phyloP scores from a whole-genome alignment of 2,888 invertebrate species.

The Rutpela maculata region DNA sequence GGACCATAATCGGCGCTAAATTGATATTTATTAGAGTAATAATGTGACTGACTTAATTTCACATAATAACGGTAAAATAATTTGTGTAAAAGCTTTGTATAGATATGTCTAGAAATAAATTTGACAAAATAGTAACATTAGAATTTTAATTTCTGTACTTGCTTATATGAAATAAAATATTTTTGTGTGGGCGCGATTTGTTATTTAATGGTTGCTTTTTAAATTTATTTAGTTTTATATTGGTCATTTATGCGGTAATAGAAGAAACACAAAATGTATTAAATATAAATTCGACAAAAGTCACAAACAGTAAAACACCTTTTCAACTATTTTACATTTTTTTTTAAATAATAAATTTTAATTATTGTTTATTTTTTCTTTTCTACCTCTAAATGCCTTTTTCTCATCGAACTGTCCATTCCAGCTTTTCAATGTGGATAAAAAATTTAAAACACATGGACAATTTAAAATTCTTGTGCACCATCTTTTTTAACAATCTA shows the following conservation, averaged over 20 bases:
- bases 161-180: no score
- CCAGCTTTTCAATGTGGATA: not conserved
- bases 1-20: not conserved
- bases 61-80: no score
- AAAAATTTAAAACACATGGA: not conserved
- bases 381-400: not conserved
- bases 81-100: no score
- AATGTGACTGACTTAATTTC: not conserved
- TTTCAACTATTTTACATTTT: not conserved
- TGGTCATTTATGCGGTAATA: no score
- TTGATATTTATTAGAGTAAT: not conserved
- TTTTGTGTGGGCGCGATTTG: no score
- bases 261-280: no score
- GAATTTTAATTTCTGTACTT: no score
- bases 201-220: no score
- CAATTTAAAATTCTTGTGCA: not conserved
- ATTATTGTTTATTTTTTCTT: not conserved
- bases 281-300: no score
- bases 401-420: not conserved
- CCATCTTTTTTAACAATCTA: constrained; percentile 14
- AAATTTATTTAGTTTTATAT: no score
- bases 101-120: no score
- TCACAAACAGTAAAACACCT: not conserved
- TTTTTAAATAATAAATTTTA: not conserved
- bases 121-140: no score